Evolutionary conservation across 2,888 invertebrate species (phyloP), one percentile per base, ranked within the genome.

Genomic region (Pteria penguin): DNA sequence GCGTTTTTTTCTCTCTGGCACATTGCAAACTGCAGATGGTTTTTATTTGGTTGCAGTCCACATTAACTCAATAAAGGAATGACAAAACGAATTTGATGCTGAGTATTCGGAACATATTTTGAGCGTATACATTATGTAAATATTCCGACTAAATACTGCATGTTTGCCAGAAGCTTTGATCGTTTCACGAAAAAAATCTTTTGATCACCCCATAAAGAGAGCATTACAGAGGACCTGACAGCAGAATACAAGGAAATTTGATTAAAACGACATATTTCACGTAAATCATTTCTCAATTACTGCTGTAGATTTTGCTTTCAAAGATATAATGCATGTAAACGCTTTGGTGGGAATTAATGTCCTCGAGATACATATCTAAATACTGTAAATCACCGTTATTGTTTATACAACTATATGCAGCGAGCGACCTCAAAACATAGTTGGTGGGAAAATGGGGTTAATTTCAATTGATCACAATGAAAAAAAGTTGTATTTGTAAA

Each of bases 201-300:
- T 76, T 76, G 76, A 76, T 72, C 72, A 72, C 36, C 57, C 24
- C 62, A 54, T 62, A 68, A 76, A 72, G 57, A 55, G 72, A 72
- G 45, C 67, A 68, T 68, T 76, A 72, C 62, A 76, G n/a, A n/a
- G n/a, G n/a, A n/a, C n/a, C n/a, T n/a, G n/a, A n/a, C n/a, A n/a
- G n/a, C n/a, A 68, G 68, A 36, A 57, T 57, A 22, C 72, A 36
- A 29, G 60, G 57, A 29, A 45, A 71, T 67, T 29, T 66, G 58
- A 69, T 66, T 67, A 72, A 68, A 68, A 24, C 33, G 57, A 60
- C 60, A 60, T 57, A 68, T 72, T 76, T 76, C 55, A 54, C 72
- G 65, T 76, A 76, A 76, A 72, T 76, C 72, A 76, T 68, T 65
- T 68, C 26, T 72, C 76, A 76, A 76, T 76, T 72, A 61, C 68